These are phyloP conservation scores for Heliconius himera DNA, from an alignment of 1,140 invertebrate species.

Conservation along the genomic window DNA sequence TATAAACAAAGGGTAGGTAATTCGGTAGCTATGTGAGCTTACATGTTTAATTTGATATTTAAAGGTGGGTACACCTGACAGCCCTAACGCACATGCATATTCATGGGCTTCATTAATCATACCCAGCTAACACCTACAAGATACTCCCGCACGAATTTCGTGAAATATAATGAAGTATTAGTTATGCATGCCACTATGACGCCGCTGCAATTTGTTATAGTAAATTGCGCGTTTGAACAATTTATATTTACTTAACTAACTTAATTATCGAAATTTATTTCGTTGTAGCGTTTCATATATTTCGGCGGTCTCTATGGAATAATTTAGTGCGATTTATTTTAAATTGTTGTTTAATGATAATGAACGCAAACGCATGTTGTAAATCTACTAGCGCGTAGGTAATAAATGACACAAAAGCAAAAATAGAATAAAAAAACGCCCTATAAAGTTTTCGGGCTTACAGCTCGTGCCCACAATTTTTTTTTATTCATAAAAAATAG, in stretches of 20 bases:
- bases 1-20: slow-evolving; percentile 18
- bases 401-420: slow-evolving; percentile 26
- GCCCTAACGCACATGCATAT: slow-evolving; percentile 72
- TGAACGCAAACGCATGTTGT: not conserved
- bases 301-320: not conserved
- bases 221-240: slow-evolving; percentile 26
- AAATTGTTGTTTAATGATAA: slow-evolving; percentile 9
- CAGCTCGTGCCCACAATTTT: slow-evolving; percentile 67
- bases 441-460: slow-evolving; percentile 28
- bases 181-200: slow-evolving; percentile 39
- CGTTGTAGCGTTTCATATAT: not conserved
- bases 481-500: slow-evolving; percentile 58
- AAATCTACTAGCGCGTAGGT: not conserved
- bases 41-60: slow-evolving; percentile 78
- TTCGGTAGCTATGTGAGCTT: slow-evolving; percentile 43
- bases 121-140: slow-evolving; percentile 52
- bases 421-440: slow-evolving; percentile 17
- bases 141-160: slow-evolving; percentile 43
- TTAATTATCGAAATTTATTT: slow-evolving; percentile 13
- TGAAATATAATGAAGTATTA: slow-evolving; percentile 55
- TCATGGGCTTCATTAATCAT: slow-evolving; percentile 79
- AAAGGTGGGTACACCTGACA: slow-evolving; percentile 71
- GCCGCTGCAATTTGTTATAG: slow-evolving; percentile 47
- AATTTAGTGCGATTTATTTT: not conserved
- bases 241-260: slow-evolving; percentile 11